Evolutionary conservation across 2,113 vertebrate species (phyloP).

Genomic region (Taurulus bubalis): DNA sequence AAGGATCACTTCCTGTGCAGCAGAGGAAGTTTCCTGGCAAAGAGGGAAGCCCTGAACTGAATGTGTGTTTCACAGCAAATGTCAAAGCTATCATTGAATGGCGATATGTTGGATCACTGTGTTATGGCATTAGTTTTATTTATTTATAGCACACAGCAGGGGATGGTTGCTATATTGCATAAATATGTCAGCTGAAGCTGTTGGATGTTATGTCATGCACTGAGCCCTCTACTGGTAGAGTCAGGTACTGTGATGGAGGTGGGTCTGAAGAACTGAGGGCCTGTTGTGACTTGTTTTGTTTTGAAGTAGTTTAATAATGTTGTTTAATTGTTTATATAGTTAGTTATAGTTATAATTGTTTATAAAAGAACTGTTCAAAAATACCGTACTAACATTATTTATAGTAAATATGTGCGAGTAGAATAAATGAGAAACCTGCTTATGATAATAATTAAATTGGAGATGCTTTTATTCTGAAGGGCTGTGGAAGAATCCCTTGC

Average conservation of each 20-base stretch:
- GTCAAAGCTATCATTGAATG: background rate
- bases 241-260: background rate
- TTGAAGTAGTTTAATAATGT: background rate
- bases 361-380: background rate
- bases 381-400: background rate
- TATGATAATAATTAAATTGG: background rate
- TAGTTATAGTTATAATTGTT: background rate
- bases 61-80: background rate
- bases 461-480: background rate
- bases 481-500: too few relatives aligned
- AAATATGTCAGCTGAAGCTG: conserved; percentile 4
- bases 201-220: conserved; percentile 2
- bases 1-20: conserved; percentile 20
- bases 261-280: background rate
- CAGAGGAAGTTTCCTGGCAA: conserved; percentile 21
- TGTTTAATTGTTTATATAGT: background rate
- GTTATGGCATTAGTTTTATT: background rate
- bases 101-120: background rate
- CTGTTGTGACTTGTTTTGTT: too few relatives aligned
- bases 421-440: background rate
- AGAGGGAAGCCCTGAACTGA: background rate
- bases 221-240: conserved; percentile 48
- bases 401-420: background rate
- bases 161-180: background rate
- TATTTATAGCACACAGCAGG: background rate